Conservation (phyloP, 2,113 vertebrate genomes). For the Lampris incognitus region DNA sequence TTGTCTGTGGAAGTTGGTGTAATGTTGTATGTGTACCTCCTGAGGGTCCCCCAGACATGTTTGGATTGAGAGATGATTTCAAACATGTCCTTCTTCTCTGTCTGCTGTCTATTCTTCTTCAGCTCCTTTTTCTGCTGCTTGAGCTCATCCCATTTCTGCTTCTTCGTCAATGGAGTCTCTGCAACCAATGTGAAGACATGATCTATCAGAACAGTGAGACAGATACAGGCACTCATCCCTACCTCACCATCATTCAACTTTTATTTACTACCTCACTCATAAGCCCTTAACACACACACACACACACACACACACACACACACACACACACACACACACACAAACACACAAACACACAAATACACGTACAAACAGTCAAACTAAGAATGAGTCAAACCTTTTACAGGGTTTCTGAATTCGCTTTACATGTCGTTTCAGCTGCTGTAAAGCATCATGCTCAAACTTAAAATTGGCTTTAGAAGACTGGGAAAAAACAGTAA, state of each 20-base stretch:
- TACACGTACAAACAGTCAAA: background rate
- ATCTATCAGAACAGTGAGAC: background rate
- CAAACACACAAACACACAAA: conserved; percentile 6
- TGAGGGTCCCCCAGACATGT: conserved; percentile 86
- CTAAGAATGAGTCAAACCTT: too few relatives aligned
- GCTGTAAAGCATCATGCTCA: too few relatives aligned
- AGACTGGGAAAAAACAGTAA: too few relatives aligned
- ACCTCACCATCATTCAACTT: too few relatives aligned
- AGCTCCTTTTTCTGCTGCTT: conserved; percentile 92
- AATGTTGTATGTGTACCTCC: conserved; percentile 52
- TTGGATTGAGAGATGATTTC: conserved; percentile 87
- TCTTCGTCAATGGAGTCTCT: conserved; percentile 78
- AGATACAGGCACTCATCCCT: background rate
- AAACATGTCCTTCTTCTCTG: conserved; percentile 89
- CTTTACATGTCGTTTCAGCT: too few relatives aligned
- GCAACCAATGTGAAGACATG: conserved; percentile 69
- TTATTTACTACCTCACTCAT: too few relatives aligned
- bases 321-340: background rate
- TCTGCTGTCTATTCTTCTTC: conserved; percentile 86
- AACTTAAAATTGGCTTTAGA: too few relatives aligned
- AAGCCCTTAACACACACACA: too few relatives aligned
- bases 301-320: conserved; percentile 8
- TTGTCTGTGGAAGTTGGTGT: background rate
- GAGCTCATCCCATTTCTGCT: conserved; percentile 86
- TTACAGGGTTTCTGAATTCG: too few relatives aligned